Conservation (phyloP, 2,113 vertebrate species). For the Daubentonia madagascariensis region DNA sequence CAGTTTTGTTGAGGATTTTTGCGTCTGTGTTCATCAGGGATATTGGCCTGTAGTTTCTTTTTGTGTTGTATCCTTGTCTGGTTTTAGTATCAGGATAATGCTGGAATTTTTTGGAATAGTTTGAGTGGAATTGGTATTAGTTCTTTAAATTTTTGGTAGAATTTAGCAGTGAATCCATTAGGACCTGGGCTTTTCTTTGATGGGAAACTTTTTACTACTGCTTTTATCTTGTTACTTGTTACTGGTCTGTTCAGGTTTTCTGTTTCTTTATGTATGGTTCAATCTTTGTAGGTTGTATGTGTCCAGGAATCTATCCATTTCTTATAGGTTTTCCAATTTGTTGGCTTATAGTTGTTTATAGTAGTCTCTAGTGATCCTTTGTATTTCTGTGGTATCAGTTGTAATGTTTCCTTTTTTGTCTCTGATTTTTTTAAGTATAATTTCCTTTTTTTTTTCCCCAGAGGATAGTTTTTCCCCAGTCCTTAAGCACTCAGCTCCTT, state of each 20-base stretch:
- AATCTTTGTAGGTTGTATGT: background rate
- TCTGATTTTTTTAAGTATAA: too few relatives aligned
- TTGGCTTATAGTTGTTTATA: too few relatives aligned
- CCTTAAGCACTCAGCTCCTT: too few relatives aligned
- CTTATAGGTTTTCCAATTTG: background rate
- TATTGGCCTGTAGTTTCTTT: background rate
- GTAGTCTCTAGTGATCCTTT: too few relatives aligned
- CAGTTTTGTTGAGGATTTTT: background rate
- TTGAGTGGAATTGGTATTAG: background rate
- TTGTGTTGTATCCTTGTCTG: background rate
- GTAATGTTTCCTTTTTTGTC: too few relatives aligned
- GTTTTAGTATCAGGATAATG: background rate
- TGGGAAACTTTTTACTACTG: background rate
- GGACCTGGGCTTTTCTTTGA: background rate
- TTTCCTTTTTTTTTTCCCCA: too few relatives aligned
- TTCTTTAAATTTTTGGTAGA: background rate
- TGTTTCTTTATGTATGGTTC: background rate
- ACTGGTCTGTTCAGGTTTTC: background rate
- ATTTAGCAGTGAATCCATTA: background rate
- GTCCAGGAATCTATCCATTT: background rate
- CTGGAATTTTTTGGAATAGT: background rate
- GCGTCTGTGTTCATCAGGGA: background rate
- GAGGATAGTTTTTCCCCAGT: too few relatives aligned
- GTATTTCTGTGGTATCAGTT: too few relatives aligned
- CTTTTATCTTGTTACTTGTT: background rate